Base-by-base conservation (phyloP, 2,888 invertebrate genomes). In the Malachius bipustulatus region DNA sequence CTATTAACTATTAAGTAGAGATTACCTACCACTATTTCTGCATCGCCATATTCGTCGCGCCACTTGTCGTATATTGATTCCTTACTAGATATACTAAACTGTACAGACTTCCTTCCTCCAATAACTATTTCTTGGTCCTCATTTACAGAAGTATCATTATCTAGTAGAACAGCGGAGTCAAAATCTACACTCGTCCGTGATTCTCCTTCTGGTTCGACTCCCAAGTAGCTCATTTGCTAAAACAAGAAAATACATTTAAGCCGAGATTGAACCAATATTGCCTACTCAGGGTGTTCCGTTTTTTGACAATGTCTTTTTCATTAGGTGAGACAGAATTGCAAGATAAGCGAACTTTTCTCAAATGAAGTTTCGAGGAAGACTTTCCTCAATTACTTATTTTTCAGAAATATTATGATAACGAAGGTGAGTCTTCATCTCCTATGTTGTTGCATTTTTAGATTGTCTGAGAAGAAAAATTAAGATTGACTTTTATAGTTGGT, bases 61-160 rank as follows among this genome's bases (percentile, higher is more conserved):
- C 82, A 81, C 57, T 80, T 81, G 36, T 80, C 75, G 60, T 77
- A 75, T 35, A 85, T 77, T n/a, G 79, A 69, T 27, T 73, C 66
- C 39, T 75, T 74, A 38, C 76, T 78, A n/a, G 69, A 67, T 14
- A 74, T 63, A 35, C 52, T 55, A 38, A 59, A 57, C 35, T 59
- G 54, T 16, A 57, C 40, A 6, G 57, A 55, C 41, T 48, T 52
- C 34, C 50, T 45, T 56, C 66, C 67, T 3, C 73, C 71, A 46
- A 79, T 76, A 38, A 81, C 77, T 9, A 77, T 69, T 58, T 77
- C 75, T 14, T 73, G 69, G 45, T 73, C 71, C 43, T 74, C 73
- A 14, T 70, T 70, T 28, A 69, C 67, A 1, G 69, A 70, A 37
- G 76, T 77, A 2, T 40, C 39, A 4, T 62, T 51, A 30, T 70